phyloP scores from a whole-genome alignment of 2,888 invertebrate genomes.

The Eupeodes latifasciatus region DNA sequence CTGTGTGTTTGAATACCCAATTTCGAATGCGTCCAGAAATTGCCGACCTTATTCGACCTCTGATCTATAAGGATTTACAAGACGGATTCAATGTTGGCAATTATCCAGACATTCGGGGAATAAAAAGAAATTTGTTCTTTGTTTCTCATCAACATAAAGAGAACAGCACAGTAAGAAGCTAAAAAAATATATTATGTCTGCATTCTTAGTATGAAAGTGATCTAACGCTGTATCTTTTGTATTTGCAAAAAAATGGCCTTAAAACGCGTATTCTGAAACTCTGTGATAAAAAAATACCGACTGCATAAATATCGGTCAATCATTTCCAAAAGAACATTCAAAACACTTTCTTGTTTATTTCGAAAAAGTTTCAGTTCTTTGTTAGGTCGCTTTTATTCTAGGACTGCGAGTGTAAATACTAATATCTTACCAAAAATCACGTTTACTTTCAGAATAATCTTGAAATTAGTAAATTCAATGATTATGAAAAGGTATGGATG shows the following conservation, averaged over 20 bases:
- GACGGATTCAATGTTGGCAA: slow-evolving; percentile 86
- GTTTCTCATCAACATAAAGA: slow-evolving; percentile 87
- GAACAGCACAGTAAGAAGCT: slow-evolving; percentile 83
- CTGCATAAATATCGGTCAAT: no score
- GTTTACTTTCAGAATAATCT: slow-evolving; percentile 50
- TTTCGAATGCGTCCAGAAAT: slow-evolving; percentile 91
- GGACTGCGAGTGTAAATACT: no score
- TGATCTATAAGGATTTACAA: slow-evolving; percentile 88
- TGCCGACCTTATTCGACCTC: slow-evolving; percentile 87
- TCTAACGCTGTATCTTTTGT: no score
- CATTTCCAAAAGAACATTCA: no score
- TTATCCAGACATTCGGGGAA: slow-evolving; percentile 87
- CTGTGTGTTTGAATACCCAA: slow-evolving; percentile 87
- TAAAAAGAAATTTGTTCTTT: slow-evolving; percentile 88
- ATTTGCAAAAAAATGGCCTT: no score
- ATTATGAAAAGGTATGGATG: slow-evolving; percentile 69
- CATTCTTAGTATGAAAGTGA: background rate
- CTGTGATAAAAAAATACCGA: no score
- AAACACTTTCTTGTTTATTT: no score
- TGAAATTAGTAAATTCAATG: slow-evolving; percentile 79
- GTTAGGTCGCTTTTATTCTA: no score
- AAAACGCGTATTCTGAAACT: no score
- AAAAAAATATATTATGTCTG: background rate
- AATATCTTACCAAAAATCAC: background rate
- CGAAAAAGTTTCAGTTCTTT: no score